Base-by-base conservation (phyloP, 1,140 invertebrate species). In the Ridgeia piscesae region DNA sequence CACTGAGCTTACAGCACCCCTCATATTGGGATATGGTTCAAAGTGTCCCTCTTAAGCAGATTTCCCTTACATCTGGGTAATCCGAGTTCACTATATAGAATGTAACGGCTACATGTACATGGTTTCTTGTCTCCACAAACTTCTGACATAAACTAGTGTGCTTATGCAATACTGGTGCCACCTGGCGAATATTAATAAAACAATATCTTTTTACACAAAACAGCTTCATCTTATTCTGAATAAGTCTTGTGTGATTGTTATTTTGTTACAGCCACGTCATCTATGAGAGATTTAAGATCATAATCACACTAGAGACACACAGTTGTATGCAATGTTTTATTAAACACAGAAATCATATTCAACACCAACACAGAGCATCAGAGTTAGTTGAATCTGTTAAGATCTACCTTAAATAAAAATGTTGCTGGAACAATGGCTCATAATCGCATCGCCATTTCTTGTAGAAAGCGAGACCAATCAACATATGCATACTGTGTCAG, bases 301-400 rank as follows among this genome's bases (percentile, higher is more conserved):
- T 21, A 77, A 77, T 21, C 27, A 21, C 58, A 77, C 27, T 77
- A 27, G 11, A 77, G 58, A 77, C 58, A 31, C 58, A 77, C 58
- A 77, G 14, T 77, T 77, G 58, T 77, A 77, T 77, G 58, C 58
- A 77, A 77, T 77, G 27, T 77, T 77, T 77, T 77, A 77, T 77
- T 77, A 77, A 77, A 77, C 58, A 77, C 58, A 77, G 58, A 77
- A 77, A 77, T 77, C 58, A 77, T 77, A 77, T 77, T 77, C 58
- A 77, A 77, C 58, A 77, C 58, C 58, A 77, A 77, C 58, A 77
- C 58, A 77, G 14, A 77, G 58, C 58, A 77, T 77, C 0, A 1
- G 58, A 21, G 58, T 77, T 77, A 77, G 58, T 77, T 77, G 58
- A 77, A 77, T 77, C 58, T 77, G 58, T 77, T 77, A 77, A 1